A percentile compares a stretch with the other conserved stretches of the same genome.
Conservation (phyloP, 2,113 vertebrate species). For the Macroglossus sobrinus region DNA sequence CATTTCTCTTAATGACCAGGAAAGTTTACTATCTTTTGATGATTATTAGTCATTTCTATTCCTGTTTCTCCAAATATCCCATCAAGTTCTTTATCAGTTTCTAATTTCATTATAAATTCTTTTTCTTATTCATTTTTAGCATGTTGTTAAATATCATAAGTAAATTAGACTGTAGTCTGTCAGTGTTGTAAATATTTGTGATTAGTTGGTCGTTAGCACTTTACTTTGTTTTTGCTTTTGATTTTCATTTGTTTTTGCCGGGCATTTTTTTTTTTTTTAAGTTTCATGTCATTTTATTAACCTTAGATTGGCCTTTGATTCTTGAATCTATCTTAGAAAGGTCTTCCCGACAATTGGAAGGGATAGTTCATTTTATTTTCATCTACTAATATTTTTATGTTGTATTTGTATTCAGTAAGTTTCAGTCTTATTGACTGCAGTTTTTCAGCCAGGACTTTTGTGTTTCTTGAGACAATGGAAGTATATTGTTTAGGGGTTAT, state of each 20-base stretch:
- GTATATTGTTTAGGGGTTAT: background rate
- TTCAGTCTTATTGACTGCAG: background rate
- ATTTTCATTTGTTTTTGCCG: conserved; percentile 22
- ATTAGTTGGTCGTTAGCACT: background rate
- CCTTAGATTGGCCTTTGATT: background rate
- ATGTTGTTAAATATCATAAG: background rate
- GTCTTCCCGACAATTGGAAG: background rate
- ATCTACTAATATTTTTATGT: background rate
- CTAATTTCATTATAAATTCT: background rate
- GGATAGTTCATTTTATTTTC: background rate
- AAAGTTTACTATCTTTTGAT: background rate
- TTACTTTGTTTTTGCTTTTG: background rate
- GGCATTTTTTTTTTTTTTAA: background rate
- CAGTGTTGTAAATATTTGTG: background rate
- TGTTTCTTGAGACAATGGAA: conserved; percentile 21
- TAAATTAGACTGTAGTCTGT: background rate
- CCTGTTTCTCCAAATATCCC: background rate
- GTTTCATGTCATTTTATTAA: background rate
- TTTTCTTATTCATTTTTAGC: background rate
- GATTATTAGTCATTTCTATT: background rate
- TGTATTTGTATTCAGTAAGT: background rate
- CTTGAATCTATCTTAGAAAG: background rate
- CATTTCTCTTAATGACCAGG: background rate
- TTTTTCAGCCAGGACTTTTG: background rate
- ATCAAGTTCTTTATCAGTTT: background rate